These are phyloP conservation scores for Catalaphyllia jardinei DNA, from an alignment of 64 coral and sea anemone genomes.

Conservation along the genomic window DNA sequence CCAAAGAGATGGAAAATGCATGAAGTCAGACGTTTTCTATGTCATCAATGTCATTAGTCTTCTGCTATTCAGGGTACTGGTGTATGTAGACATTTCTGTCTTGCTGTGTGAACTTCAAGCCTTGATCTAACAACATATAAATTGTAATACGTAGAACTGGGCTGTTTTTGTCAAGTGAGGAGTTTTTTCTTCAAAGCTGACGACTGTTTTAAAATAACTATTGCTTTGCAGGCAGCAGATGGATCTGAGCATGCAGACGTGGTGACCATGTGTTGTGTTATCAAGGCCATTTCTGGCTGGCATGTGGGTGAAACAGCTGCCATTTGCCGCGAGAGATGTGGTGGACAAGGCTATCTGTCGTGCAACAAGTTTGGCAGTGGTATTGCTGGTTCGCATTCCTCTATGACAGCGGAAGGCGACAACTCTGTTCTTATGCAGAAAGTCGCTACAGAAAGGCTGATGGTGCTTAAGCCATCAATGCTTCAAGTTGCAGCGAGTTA, in stretches of 20 bases:
- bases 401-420: constrained; percentile 89
- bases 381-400: constrained; percentile 85
- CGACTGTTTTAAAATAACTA: neutral
- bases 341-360: constrained; percentile 82
- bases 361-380: constrained; percentile 83
- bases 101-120: too few relatives aligned
- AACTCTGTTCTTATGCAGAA: constrained; percentile 94
- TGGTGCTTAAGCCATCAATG: constrained; percentile 69
- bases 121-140: too few relatives aligned
- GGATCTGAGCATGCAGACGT: constrained; percentile 86
- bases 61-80: too few relatives aligned
- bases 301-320: constrained; percentile 77
- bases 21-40: too few relatives aligned
- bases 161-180: too few relatives aligned
- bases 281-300: constrained; percentile 85
- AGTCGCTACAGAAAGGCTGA: constrained; percentile 76
- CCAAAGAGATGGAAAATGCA: too few relatives aligned
- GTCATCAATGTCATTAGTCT: too few relatives aligned
- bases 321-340: constrained; percentile 83
- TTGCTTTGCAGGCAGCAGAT: constrained; percentile 57
- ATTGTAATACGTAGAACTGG: too few relatives aligned
- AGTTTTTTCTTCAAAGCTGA: too few relatives aligned
- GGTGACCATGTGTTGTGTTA: constrained; percentile 88
- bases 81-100: too few relatives aligned
- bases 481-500: constrained; percentile 74